phyloP scores from a whole-genome alignment of 2,113 vertebrate genomes.

The Sardina pilchardus region DNA sequence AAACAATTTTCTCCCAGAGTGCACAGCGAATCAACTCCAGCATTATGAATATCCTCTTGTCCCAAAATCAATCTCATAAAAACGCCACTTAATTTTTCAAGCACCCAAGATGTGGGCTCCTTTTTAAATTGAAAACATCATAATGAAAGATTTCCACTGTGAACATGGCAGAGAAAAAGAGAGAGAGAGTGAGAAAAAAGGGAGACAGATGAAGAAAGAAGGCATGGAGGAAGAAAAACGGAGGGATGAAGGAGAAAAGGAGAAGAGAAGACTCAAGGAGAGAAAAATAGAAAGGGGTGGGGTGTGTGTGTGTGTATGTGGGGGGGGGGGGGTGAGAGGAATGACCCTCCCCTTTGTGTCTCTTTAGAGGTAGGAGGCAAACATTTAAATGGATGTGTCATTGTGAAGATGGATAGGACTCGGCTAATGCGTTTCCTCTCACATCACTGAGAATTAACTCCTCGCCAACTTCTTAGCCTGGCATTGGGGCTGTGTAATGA shows the following conservation, averaged over 20 bases:
- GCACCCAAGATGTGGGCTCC: slow-evolving; percentile 45
- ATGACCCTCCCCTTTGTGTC: slow-evolving; percentile 52
- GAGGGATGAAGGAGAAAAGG: background rate
- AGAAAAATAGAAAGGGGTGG: background rate
- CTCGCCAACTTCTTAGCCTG: slow-evolving; percentile 60
- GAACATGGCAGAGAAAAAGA: slow-evolving; percentile 22
- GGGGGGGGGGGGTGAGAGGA: slow-evolving; percentile 22
- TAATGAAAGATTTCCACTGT: slow-evolving; percentile 61
- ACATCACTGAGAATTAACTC: slow-evolving; percentile 67
- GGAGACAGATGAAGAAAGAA: background rate
- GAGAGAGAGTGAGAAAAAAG: background rate
- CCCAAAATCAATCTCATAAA: slow-evolving; percentile 58
- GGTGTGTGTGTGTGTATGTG: too few species aligned
- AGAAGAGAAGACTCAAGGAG: background rate
- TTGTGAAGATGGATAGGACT: slow-evolving; percentile 70
- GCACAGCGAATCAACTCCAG: slow-evolving; percentile 53
- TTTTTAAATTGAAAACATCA: slow-evolving; percentile 66
- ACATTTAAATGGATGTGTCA: slow-evolving; percentile 74
- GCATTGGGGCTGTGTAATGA: slow-evolving; percentile 69
- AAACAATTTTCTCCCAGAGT: slow-evolving; percentile 52
- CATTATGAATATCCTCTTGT: slow-evolving; percentile 54
- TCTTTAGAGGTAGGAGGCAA: slow-evolving; percentile 61
- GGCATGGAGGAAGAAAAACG: background rate
- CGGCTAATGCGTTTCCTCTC: slow-evolving; percentile 71
- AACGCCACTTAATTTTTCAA: slow-evolving; percentile 62